Evolutionary conservation across 1,140 invertebrate genomes (phyloP).

Genomic region (Condylostylus longicornis): DNA sequence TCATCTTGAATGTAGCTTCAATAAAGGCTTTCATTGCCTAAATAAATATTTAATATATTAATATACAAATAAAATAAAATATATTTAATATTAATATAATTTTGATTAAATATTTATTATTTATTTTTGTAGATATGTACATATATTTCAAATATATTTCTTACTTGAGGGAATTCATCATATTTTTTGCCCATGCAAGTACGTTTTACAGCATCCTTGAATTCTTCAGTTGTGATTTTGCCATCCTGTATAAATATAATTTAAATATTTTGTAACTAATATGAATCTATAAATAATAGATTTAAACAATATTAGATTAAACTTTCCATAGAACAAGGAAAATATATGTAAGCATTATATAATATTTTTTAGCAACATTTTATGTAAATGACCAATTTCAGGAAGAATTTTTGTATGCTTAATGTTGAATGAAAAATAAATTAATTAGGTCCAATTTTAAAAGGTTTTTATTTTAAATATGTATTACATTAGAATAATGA

Average conservation of each 20-base stretch:
- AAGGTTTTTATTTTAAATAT: too few relatives aligned
- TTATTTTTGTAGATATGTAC: background rate
- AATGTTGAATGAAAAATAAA: too few relatives aligned
- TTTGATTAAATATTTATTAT: background rate
- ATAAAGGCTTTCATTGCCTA: conserved; percentile 68
- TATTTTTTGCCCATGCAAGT: conserved; percentile 62
- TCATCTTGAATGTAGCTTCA: conserved; percentile 62
- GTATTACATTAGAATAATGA: too few relatives aligned
- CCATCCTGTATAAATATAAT: conserved; percentile 70
- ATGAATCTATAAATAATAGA: too few relatives aligned
- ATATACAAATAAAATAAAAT: background rate
- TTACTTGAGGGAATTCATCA: conserved; percentile 58
- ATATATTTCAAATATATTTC: conserved; percentile 7
- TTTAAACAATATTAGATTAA: too few relatives aligned
- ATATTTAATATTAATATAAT: background rate
- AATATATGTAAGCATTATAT: too few relatives aligned
- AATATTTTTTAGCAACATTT: too few relatives aligned
- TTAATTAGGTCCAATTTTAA: too few relatives aligned
- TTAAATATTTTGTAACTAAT: too few relatives aligned
- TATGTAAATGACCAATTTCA: too few relatives aligned
- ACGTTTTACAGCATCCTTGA: conserved; percentile 63
- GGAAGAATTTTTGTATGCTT: too few relatives aligned
- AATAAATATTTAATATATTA: background rate
- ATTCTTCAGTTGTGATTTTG: conserved; percentile 62
- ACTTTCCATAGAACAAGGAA: too few relatives aligned